A percentile compares a stretch with the other conserved stretches of the same genome.
phyloP scores from a whole-genome alignment of 2,113 vertebrate genomes.

The Chamaea fasciata region DNA sequence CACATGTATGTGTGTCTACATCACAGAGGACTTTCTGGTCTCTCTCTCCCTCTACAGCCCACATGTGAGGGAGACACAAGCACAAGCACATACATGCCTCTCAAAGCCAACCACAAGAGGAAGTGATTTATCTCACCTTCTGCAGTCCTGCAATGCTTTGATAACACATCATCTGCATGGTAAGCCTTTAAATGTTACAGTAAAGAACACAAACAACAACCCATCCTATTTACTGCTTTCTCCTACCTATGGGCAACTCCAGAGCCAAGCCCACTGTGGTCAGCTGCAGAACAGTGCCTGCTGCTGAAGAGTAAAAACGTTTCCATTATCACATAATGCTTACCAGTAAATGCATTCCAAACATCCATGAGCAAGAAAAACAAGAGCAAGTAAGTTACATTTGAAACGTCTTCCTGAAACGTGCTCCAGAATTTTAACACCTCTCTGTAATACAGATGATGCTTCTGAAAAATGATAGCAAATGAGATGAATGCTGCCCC shows the following conservation, averaged over 20 bases:
- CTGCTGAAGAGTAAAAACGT: neutral
- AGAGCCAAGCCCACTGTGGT: neutral
- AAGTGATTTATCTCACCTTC: neutral
- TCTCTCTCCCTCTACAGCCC: neutral
- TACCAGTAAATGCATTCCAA: neutral
- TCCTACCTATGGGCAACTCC: neutral
- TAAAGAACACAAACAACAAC: neutral
- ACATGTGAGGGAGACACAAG: neutral
- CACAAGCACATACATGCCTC: neutral
- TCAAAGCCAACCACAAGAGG: neutral
- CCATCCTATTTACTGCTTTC: neutral
- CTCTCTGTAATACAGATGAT: neutral
- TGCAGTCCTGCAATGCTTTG: neutral
- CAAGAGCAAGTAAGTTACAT: neutral
- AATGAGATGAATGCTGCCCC: neutral
- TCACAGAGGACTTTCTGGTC: neutral
- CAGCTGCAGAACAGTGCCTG: neutral
- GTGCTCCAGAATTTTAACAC: slow-evolving; percentile 22
- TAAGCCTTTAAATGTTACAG: neutral
- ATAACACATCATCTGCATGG: neutral
- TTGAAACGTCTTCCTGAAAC: slow-evolving; percentile 9
- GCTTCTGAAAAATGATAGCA: neutral
- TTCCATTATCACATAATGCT: neutral
- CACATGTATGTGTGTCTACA: neutral
- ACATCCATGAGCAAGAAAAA: neutral